A percentile compares a stretch with the other conserved stretches of the same genome.
Conservation (phyloP, 2,797 vertebrate species). For the Pelodytes ibericus region DNA sequence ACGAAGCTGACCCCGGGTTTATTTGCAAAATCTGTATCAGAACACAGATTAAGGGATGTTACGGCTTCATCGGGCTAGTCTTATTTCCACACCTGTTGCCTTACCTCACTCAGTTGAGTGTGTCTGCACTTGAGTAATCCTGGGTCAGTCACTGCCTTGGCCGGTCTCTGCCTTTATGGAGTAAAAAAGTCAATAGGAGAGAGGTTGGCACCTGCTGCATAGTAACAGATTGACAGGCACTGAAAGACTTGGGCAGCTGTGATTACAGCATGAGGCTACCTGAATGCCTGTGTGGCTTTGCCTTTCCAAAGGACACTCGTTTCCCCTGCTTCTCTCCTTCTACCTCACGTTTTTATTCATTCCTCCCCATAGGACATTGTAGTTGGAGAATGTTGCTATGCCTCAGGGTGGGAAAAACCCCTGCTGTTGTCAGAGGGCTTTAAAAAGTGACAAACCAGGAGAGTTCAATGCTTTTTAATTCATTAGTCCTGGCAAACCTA, state of each 20-base stretch:
- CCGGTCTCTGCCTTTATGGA: conserved; percentile 72
- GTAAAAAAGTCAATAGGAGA: conserved; percentile 70
- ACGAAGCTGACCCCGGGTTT: conserved; percentile 53
- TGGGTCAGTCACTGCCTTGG: conserved; percentile 76
- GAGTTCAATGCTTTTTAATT: conserved; percentile 76
- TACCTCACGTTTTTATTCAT: conserved; percentile 61
- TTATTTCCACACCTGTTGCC: conserved; percentile 74
- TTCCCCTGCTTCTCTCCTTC: conserved; percentile 67
- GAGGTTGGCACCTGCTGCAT: conserved; percentile 78
- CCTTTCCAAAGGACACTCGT: conserved; percentile 60
- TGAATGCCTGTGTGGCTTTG: conserved; percentile 73
- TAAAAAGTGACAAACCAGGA: conserved; percentile 70
- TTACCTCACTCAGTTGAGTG: conserved; percentile 79
- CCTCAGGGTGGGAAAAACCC: conserved; percentile 69
- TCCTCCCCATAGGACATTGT: conserved; percentile 60
- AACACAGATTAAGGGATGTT: conserved; percentile 65
- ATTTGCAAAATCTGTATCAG: conserved; percentile 60
- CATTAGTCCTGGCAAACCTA: conserved; percentile 78
- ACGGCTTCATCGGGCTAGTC: conserved; percentile 59
- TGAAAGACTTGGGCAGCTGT: conserved; percentile 78
- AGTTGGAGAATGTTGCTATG: conserved; percentile 69
- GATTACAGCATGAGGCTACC: conserved; percentile 73
- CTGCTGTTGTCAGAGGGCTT: conserved; percentile 69
- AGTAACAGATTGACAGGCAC: conserved; percentile 71
- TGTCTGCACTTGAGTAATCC: conserved; percentile 77